Evolutionary conservation across 2,888 invertebrate genomes (phyloP), one percentile per base, ranked within the genome.

Genomic region (Rhyacophila evoluta): DNA sequence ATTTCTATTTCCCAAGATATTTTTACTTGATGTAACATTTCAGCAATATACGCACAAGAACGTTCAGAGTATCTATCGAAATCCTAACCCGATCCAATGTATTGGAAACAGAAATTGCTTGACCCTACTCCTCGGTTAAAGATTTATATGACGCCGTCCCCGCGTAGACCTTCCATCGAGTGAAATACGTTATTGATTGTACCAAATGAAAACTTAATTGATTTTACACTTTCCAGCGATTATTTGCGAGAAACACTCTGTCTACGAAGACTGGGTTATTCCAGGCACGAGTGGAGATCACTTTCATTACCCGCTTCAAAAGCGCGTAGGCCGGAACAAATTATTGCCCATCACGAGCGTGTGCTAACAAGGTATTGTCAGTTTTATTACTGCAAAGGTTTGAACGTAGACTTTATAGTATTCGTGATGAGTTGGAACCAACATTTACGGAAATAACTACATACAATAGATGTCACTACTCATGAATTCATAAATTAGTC

Each of bases 21-120:
- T 33, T 33, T 33, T 33, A 33, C 29, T 33, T 33, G 29, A 33
- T 33, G 6, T 4, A 33, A 33, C 29, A 33, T 33, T 33, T 33
- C 29, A 4, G 29, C 29, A 33, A 33, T 33, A 33, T 33, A 33
- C n/a, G n/a, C n/a, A n/a, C 2, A 33, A 6, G 4, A 6, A 33
- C 6, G 29, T 33, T 33, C 29, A n/a, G n/a, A n/a, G n/a, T 6
- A 33, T 33, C 29, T 33, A 33, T 33, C 55, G 55, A 15, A n/a
- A 5, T 19, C 55, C 55, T 55, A 10, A 19, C 29, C 29, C 4
- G 6, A 8, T 25, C 55, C 19, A 55, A 55, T 55, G 55, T 55
- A 55, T 55, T 55, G 55, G 55, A 55, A 55, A 55, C 55, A 55
- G 55, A 55, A 55, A 55, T 55, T 55, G 55, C 25, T 55, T 55